Evolutionary conservation across 2,113 vertebrate species (phyloP).

Genomic region (Tympanuchus pallidicinctus): DNA sequence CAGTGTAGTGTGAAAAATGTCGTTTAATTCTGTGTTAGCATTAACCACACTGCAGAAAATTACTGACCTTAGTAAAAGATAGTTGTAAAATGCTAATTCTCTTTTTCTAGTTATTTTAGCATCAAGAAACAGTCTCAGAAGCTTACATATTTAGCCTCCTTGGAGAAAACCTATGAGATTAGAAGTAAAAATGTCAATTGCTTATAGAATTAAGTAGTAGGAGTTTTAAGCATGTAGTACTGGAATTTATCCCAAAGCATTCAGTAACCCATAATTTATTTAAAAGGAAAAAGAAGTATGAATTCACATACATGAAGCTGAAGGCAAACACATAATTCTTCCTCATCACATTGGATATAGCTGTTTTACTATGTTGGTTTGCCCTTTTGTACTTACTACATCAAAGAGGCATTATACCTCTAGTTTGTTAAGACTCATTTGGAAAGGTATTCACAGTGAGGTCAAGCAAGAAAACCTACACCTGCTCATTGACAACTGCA

Average conservation of each 20-base stretch:
- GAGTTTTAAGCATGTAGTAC: neutral
- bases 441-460: neutral
- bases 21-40: neutral
- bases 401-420: neutral
- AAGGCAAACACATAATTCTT: neutral
- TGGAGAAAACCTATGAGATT: neutral
- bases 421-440: neutral
- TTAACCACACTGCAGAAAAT: neutral
- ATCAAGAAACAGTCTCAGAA: neutral
- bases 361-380: neutral
- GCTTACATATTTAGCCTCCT: rapidly evolving
- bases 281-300: neutral
- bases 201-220: neutral
- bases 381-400: neutral
- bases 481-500: neutral
- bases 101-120: neutral
- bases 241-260: neutral
- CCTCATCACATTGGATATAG: neutral
- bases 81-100: neutral
- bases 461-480: neutral
- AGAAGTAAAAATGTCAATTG: neutral
- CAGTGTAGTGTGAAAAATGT: neutral
- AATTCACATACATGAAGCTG: neutral
- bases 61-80: neutral
- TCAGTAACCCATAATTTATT: neutral